A percentile compares a stretch with the other conserved stretches of the same genome.
Evolutionary conservation across 1,140 invertebrate species (phyloP).

Genomic region (Nebria ingens): DNA sequence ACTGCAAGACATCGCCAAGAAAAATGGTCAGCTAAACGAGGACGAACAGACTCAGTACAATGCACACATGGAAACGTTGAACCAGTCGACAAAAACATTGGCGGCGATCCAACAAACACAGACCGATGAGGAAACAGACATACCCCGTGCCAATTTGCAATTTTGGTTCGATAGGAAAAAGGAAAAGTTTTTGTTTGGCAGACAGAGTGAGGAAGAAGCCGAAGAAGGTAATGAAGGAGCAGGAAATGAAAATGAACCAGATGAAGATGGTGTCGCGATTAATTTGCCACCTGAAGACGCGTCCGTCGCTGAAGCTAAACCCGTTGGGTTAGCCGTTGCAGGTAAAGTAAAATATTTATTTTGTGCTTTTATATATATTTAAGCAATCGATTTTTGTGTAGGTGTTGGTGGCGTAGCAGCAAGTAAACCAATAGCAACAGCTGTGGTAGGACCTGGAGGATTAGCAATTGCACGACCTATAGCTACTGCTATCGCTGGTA

Average conservation of each 20-base stretch:
- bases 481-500: conserved; percentile 57
- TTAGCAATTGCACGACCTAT: conserved; percentile 54
- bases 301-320: conserved; percentile 58
- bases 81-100: conserved; percentile 36
- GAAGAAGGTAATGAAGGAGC: conserved; percentile 20
- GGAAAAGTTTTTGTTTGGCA: conserved; percentile 7
- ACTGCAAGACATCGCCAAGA: conserved; percentile 39
- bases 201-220: conserved; percentile 27
- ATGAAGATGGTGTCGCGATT: conserved; percentile 36
- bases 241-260: conserved; percentile 38
- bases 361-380: too few species aligned
- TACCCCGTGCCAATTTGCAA: conserved; percentile 21
- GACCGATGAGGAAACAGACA: conserved; percentile 18
- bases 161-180: conserved; percentile 27
- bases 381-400: conserved; percentile 17
- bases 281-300: conserved; percentile 42
- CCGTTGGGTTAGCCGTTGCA: conserved; percentile 46
- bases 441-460: conserved; percentile 52
- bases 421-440: conserved; percentile 53
- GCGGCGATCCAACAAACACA: conserved; percentile 30
- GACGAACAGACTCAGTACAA: conserved; percentile 37
- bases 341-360: conserved; percentile 22
- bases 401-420: conserved; percentile 56
- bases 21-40: conserved; percentile 33
- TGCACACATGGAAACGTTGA: conserved; percentile 35